These are phyloP conservation scores for Lasioglossum morio DNA, from an alignment of 2,888 invertebrate species.

Conservation along the genomic window DNA sequence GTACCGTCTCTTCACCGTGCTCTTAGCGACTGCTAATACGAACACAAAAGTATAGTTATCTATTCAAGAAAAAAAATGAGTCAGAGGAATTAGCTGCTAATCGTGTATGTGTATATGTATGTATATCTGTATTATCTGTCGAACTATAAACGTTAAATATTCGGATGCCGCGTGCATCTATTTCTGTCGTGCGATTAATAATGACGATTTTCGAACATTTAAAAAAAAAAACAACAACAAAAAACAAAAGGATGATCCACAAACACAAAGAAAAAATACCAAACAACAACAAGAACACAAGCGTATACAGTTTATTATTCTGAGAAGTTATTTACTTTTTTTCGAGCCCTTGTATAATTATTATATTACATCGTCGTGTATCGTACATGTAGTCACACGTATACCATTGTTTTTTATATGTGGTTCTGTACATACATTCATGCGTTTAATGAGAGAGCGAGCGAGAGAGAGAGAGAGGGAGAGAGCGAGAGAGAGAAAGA, in stretches of 20 bases:
- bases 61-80: slow-evolving; percentile 63
- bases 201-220: slow-evolving; percentile 71
- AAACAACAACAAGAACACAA: slow-evolving; percentile 56
- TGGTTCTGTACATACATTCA: slow-evolving; percentile 74
- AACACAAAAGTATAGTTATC: slow-evolving; percentile 70
- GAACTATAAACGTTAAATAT: slow-evolving; percentile 73
- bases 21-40: slow-evolving; percentile 71
- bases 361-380: slow-evolving; percentile 71
- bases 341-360: slow-evolving; percentile 74
- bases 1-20: slow-evolving; percentile 67
- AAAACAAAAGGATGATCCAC: slow-evolving; percentile 41
- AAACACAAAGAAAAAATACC: slow-evolving; percentile 66
- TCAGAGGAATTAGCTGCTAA: slow-evolving; percentile 76
- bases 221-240: slow-evolving; percentile 46
- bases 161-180: slow-evolving; percentile 71
- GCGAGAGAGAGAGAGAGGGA: background rate
- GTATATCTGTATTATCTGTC: slow-evolving; percentile 76
- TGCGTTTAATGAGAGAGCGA: slow-evolving; percentile 56
- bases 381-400: slow-evolving; percentile 73
- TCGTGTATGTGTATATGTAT: slow-evolving; percentile 77
- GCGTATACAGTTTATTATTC: slow-evolving; percentile 73
- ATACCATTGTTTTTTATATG: slow-evolving; percentile 73
- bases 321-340: slow-evolving; percentile 72
- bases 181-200: slow-evolving; percentile 75
- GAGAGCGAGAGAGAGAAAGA: background rate